Conservation (phyloP, 2,113 vertebrate species). For the Tamias sibiricus region DNA sequence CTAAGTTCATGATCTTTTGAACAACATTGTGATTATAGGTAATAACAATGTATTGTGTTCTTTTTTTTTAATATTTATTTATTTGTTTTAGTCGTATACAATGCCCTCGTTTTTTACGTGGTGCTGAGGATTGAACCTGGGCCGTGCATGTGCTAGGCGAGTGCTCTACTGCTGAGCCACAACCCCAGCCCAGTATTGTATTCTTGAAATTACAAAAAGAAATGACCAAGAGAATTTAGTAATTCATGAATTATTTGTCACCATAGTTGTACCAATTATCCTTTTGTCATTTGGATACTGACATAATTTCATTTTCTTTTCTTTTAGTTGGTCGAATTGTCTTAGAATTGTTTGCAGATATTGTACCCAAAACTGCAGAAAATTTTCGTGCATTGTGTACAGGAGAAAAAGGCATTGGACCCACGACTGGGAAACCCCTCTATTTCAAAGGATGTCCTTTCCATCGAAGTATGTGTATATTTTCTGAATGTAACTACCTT, state of each 20-base stretch:
- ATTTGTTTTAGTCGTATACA: too few species aligned
- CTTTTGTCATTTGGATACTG: constrained; percentile 7
- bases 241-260: background rate
- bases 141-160: too few species aligned
- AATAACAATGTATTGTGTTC: background rate
- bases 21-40: background rate
- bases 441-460: constrained; percentile 98
- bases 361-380: constrained; percentile 96
- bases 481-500: background rate
- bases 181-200: too few species aligned
- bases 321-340: constrained; percentile 93
- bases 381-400: constrained; percentile 98
- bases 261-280: background rate
- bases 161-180: too few species aligned
- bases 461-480: constrained; percentile 93
- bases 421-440: constrained; percentile 94
- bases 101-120: too few species aligned
- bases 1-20: background rate
- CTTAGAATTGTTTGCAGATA: constrained; percentile 95
- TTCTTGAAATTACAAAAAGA: background rate
- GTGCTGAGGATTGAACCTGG: too few species aligned
- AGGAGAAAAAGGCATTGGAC: constrained; percentile 94
- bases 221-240: background rate
- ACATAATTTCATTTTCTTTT: constrained; percentile 16
- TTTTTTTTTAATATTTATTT: too few species aligned